These are phyloP conservation scores for Meriones psammophilus DNA, from an alignment of 2,797 vertebrate genomes.

Conservation along the genomic window DNA sequence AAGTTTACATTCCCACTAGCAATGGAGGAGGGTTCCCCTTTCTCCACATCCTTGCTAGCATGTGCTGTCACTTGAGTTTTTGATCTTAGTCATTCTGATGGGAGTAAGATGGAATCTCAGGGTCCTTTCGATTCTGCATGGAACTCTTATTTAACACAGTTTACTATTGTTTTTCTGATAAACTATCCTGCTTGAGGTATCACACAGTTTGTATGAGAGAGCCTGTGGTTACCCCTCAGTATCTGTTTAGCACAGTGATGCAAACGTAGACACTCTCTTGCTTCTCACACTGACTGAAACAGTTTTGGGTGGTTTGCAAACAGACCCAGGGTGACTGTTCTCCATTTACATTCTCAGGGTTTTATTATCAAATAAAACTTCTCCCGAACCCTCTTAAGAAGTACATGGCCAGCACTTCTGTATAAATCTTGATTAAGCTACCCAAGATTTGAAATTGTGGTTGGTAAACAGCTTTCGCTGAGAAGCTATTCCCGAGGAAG, in stretches of 20 bases:
- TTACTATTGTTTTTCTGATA: conserved; percentile 49
- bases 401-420: not conserved
- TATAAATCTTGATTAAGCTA: conserved; percentile 13
- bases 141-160: not conserved
- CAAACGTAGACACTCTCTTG: not conserved
- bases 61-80: no score
- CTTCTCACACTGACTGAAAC: not conserved
- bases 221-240: not conserved
- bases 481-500: not conserved
- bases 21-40: no score
- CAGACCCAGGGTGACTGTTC: not conserved
- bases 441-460: conserved; percentile 20
- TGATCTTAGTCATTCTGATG: no score
- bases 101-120: no score
- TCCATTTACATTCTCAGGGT: not conserved
- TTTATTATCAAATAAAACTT: conserved; percentile 60
- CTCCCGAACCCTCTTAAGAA: not conserved
- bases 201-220: conserved; percentile 12
- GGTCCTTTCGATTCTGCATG: not conserved
- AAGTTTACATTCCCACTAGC: no score
- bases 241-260: conserved; percentile 21
- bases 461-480: not conserved
- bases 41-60: no score
- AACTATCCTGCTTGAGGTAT: conserved; percentile 11
- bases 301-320: conserved; percentile 8